Base-by-base conservation (phyloP, 2,797 vertebrate genomes). In the Linurgus olivaceus region DNA sequence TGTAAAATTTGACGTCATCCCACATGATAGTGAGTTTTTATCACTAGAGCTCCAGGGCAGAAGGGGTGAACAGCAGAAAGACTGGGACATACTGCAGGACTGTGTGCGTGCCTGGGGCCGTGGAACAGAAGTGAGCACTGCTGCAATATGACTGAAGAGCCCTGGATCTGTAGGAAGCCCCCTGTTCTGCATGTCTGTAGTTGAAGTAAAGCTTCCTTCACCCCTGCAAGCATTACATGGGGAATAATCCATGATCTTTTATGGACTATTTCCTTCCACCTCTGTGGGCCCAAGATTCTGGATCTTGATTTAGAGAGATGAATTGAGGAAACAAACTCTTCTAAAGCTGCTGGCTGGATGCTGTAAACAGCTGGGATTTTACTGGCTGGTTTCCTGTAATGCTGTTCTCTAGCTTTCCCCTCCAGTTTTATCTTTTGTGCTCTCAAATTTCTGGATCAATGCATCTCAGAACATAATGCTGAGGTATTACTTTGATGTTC, bases 361-460 rank as follows among this genome's bases (percentile, higher is more conserved):
- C 73, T 54, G 19, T 40, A 50, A 38, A 77, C 55, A 26, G 42
- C 54, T 81, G 17, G 20, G 26, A 73, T 88, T 90, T 78, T 76
- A 76, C 13, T 78, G 0, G 0, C 11, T 55, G 11, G 3, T 88
- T 92, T 95, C 52, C 52, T 83, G 62, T 77, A 59, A 44, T 63
- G 35, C 35, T 77, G n/a, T 78, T 92, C 58, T 73, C 25, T 51
- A 35, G 42, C 52, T 75, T 90, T 74, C 28, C 23, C 9, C 47
- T 82, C 23, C 76, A 40, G 20, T 82, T 79, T 65, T n/a, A 10
- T 73, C 40, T 68, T 74, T 75, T 50, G 25, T 89, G 57, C 26
- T 81, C 61, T 94, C 61, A n/a, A 70, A 38, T 94, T 86, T 86
- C 66, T 92, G 66, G 72, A 95, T 92, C 82, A 80, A 82, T 11